These are phyloP conservation scores for Leucophenga montana DNA, from an alignment of 2,888 invertebrate species.

Conservation along the genomic window DNA sequence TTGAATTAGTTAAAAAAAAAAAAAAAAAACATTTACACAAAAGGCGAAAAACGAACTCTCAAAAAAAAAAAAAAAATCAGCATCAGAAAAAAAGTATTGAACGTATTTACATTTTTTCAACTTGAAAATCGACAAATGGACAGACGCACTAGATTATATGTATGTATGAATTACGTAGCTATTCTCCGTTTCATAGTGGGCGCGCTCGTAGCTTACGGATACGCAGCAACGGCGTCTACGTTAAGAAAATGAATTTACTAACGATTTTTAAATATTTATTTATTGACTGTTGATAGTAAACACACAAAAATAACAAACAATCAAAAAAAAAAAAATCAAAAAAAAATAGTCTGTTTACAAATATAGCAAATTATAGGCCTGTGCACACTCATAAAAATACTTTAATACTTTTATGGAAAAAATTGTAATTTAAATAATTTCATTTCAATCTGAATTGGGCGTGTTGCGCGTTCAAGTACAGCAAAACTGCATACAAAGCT, in stretches of 20 bases:
- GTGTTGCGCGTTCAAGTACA: conserved; percentile 14
- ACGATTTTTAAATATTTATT: too few species aligned
- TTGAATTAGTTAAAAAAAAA: conserved; percentile 18
- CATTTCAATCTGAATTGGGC: background rate
- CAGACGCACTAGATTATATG: background rate
- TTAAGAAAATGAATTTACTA: background rate
- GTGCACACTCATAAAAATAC: too few species aligned
- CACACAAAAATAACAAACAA: background rate
- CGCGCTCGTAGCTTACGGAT: conserved; percentile 6
- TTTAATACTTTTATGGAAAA: background rate
- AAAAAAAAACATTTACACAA: background rate
- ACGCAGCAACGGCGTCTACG: background rate
- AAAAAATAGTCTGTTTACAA: background rate
- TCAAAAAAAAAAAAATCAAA: background rate
- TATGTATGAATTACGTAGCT: too few species aligned
- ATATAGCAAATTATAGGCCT: background rate
- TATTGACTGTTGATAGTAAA: too few species aligned
- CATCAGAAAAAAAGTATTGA: conserved; percentile 3
- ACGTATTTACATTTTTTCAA: conserved; percentile 24
- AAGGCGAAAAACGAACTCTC: background rate
- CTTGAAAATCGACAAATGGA: background rate
- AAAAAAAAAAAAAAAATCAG: conserved; percentile 18
- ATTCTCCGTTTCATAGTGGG: background rate
- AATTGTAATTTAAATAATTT: background rate
- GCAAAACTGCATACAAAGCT: background rate